phyloP scores from a whole-genome alignment of 2,888 invertebrate genomes.

The Melinopterus prodromus region DNA sequence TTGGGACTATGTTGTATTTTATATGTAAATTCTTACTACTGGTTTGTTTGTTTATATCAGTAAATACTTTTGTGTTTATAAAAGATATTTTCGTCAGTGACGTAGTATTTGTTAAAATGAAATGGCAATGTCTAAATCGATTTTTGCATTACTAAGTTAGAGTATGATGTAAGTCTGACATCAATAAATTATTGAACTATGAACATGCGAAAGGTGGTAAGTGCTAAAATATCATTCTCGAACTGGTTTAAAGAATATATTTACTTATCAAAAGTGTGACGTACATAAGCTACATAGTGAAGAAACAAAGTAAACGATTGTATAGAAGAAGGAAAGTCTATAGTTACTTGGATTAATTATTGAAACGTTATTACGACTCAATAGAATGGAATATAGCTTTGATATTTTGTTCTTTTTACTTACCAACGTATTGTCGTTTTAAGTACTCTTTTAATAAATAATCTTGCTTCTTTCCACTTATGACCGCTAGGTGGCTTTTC shows the following conservation, averaged over 20 bases:
- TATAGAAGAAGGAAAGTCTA: neutral
- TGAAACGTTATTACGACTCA: neutral
- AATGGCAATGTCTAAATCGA: neutral
- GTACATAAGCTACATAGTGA: neutral
- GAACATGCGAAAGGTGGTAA: neutral
- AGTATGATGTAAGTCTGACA: neutral
- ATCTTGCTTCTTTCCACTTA: conserved; percentile 72
- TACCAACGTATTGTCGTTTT: conserved; percentile 59
- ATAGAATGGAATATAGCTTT: neutral
- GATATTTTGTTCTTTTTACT: conserved; percentile 11
- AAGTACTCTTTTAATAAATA: conserved; percentile 70
- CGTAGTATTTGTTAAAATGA: neutral
- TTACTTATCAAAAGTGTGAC: neutral
- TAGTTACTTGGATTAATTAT: neutral
- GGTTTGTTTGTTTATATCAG: neutral
- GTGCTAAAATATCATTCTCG: neutral
- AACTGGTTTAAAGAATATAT: neutral
- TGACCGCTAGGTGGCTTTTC: conserved; percentile 72
- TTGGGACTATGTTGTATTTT: too few relatives aligned
- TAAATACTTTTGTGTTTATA: neutral
- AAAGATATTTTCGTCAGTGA: too few relatives aligned
- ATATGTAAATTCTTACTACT: too few relatives aligned
- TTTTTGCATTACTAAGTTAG: neutral
- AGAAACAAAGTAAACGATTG: neutral
- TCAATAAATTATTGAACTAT: neutral